Conservation (phyloP, 2,113 vertebrate species). For the Todiramphus saurophagus region DNA sequence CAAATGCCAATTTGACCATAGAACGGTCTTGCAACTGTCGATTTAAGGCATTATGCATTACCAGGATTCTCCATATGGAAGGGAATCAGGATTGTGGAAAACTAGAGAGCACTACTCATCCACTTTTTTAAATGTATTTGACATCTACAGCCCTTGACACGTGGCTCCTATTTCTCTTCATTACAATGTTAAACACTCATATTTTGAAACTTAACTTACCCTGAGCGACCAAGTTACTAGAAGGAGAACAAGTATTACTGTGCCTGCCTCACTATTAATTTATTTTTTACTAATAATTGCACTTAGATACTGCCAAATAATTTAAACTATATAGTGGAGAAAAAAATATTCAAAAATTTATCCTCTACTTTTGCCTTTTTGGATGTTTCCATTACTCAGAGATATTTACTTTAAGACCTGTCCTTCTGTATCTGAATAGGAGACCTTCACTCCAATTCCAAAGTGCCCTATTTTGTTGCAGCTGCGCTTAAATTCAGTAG, state of each 20-base stretch:
- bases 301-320: neutral
- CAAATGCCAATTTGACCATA: neutral
- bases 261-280: neutral
- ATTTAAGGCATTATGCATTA: neutral
- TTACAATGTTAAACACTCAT: neutral
- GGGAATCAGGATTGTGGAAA: neutral
- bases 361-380: neutral
- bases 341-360: neutral
- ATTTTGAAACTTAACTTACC: neutral
- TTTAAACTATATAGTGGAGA: fast-evolving
- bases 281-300: neutral
- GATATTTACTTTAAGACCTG: neutral
- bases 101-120: neutral
- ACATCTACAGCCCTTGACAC: neutral
- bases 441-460: neutral
- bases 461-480: neutral
- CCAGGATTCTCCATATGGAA: neutral
- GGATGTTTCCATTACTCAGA: neutral
- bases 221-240: neutral
- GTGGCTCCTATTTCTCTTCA: neutral
- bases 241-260: neutral
- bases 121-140: neutral
- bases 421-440: neutral
- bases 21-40: neutral
- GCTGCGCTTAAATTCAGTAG: neutral